Percentiles rank a stretch among this genome's conserved stretches.
Conservation (phyloP, 2,888 invertebrate genomes). For the Leptinotarsa peninsularis region DNA sequence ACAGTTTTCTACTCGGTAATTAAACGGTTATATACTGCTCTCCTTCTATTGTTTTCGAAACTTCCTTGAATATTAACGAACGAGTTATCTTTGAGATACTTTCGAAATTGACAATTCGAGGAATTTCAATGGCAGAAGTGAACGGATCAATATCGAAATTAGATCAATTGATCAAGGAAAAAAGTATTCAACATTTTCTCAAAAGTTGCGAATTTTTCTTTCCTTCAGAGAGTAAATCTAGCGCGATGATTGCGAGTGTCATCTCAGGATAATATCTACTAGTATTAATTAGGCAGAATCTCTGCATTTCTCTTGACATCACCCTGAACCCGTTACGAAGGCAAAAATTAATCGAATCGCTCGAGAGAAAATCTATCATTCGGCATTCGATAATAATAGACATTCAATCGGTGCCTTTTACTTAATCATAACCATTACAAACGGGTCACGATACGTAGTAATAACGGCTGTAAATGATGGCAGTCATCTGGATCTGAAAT, state of each 20-base stretch:
- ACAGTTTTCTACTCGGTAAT: conserved; percentile 47
- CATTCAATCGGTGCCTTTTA: conserved; percentile 12
- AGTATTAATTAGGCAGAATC: too few relatives aligned
- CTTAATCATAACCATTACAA: conserved; percentile 26
- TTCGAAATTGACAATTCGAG: too few relatives aligned
- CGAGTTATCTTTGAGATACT: conserved; percentile 1
- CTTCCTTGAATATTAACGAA: conserved; percentile 34
- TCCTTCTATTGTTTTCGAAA: conserved; percentile 40
- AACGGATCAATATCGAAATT: background rate
- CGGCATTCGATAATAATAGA: conserved; percentile 26
- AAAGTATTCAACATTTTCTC: too few relatives aligned
- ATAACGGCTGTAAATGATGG: conserved; percentile 47
- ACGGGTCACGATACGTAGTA: conserved; percentile 31
- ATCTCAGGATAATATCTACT: too few relatives aligned
- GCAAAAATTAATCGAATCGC: background rate
- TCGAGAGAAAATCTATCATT: background rate
- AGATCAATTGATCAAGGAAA: too few relatives aligned
- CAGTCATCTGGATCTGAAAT: conserved; percentile 41
- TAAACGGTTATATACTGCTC: conserved; percentile 37
- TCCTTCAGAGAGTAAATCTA: too few relatives aligned
- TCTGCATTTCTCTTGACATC: too few relatives aligned
- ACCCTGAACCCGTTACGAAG: too few relatives aligned
- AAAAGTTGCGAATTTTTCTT: too few relatives aligned
- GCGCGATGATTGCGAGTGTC: background rate
- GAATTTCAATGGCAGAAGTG: background rate